Percentiles rank a stretch among this genome's conserved stretches.
Conservation (phyloP, 2,888 invertebrate genomes). For the Nasonovia ribisnigri region DNA sequence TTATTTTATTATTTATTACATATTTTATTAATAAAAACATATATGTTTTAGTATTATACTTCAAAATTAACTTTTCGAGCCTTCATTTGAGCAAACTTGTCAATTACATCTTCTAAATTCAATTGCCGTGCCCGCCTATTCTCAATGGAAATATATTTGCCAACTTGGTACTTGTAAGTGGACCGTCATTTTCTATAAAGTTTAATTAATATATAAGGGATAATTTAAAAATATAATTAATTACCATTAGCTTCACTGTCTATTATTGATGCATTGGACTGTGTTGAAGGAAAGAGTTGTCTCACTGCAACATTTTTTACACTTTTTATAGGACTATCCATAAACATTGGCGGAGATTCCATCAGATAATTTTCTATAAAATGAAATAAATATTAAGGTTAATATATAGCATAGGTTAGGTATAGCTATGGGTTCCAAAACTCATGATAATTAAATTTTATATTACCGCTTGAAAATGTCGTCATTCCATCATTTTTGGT, state of each 20-base stretch:
- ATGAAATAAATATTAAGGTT: background rate
- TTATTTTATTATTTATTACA: too few relatives aligned
- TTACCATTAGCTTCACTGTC: background rate
- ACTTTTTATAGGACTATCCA: background rate
- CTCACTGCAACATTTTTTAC: background rate
- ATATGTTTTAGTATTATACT: too few relatives aligned
- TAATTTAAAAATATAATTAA: background rate
- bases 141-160: too few relatives aligned
- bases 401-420: background rate
- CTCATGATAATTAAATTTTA: too few relatives aligned
- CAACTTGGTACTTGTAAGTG: background rate
- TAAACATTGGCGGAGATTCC: conserved; percentile 10
- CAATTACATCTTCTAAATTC: too few relatives aligned
- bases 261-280: background rate
- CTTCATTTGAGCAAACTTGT: too few relatives aligned
- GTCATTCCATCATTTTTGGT: background rate
- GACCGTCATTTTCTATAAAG: background rate
- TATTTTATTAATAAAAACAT: too few relatives aligned
- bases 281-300: background rate
- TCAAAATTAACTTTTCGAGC: too few relatives aligned
- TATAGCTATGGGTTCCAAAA: too few relatives aligned
- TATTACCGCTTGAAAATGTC: background rate
- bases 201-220: background rate
- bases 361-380: background rate
- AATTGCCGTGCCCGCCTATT: too few relatives aligned